A percentile compares a stretch with the other conserved stretches of the same genome.
These are phyloP conservation scores for Lamproptera curius DNA, from an alignment of 2,888 invertebrate genomes.

Conservation along the genomic window DNA sequence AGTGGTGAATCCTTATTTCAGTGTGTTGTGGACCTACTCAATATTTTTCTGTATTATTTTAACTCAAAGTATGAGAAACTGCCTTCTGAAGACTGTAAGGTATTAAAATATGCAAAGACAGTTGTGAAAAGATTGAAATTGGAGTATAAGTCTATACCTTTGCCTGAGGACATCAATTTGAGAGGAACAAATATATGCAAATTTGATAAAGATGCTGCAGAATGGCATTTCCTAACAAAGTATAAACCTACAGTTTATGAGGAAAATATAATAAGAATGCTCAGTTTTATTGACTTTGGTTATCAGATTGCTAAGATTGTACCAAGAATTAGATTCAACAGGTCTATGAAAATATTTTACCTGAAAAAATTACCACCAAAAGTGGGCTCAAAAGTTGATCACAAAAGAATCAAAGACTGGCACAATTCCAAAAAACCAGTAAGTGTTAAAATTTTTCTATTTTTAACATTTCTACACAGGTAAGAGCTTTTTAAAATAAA, in stretches of 20 bases:
- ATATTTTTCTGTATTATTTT: slow-evolving; percentile 86
- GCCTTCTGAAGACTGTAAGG: slow-evolving; percentile 38
- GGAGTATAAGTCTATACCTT: slow-evolving; percentile 80
- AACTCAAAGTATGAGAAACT: slow-evolving; percentile 42
- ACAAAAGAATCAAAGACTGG: slow-evolving; percentile 65
- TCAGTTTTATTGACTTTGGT: slow-evolving; percentile 90
- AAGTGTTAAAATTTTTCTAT: too few species aligned
- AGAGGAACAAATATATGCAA: slow-evolving; percentile 84
- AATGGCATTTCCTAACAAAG: slow-evolving; percentile 82
- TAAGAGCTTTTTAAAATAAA: too few species aligned
- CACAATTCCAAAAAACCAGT: slow-evolving; percentile 65
- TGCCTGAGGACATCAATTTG: slow-evolving; percentile 87
- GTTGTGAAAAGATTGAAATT: slow-evolving; percentile 73
- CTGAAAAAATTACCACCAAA: slow-evolving; percentile 58
- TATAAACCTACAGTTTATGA: slow-evolving; percentile 79
- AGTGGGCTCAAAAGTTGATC: slow-evolving; percentile 55
- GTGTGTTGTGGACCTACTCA: slow-evolving; percentile 88
- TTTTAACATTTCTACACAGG: too few species aligned
- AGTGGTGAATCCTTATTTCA: slow-evolving; percentile 89
- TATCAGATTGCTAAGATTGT: slow-evolving; percentile 82
- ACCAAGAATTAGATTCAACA: slow-evolving; percentile 82
- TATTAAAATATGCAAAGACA: slow-evolving; percentile 51
- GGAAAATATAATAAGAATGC: slow-evolving; percentile 85
- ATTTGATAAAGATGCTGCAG: slow-evolving; percentile 81
- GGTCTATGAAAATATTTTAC: slow-evolving; percentile 65